A percentile compares a stretch with the other conserved stretches of the same genome.
Evolutionary conservation across 2,888 invertebrate species (phyloP).

Genomic region (Erebia palarica): DNA sequence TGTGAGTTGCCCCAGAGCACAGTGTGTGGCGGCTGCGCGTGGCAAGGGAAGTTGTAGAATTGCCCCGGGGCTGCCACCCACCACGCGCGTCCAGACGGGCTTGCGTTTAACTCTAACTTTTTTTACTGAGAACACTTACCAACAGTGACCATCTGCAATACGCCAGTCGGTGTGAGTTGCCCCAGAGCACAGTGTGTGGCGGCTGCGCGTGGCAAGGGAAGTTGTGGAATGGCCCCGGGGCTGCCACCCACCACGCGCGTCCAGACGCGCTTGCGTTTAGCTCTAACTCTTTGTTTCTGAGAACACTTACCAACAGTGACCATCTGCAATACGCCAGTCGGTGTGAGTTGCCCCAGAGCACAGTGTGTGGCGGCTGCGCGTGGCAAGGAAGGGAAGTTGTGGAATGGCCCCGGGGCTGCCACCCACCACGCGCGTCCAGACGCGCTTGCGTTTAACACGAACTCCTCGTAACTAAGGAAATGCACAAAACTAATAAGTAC

Average conservation of each 20-base stretch:
- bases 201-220: slow-evolving; percentile 85
- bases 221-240: slow-evolving; percentile 91
- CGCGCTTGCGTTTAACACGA: slow-evolving; percentile 80
- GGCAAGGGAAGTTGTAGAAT: slow-evolving; percentile 93
- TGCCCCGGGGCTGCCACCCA: slow-evolving; percentile 90
- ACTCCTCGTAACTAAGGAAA: slow-evolving; percentile 74
- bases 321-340: slow-evolving; percentile 91
- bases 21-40: too few species aligned
- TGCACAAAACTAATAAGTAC: background rate
- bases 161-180: slow-evolving; percentile 91
- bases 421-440: slow-evolving; percentile 87
- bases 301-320: slow-evolving; percentile 87
- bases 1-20: too few species aligned
- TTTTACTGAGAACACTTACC: slow-evolving; percentile 74
- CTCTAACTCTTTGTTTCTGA: slow-evolving; percentile 80
- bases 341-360: slow-evolving; percentile 92
- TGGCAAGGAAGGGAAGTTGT: slow-evolving; percentile 91
- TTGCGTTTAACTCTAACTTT: slow-evolving; percentile 78
- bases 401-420: slow-evolving; percentile 90
- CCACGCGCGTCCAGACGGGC: slow-evolving; percentile 82
- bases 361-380: slow-evolving; percentile 83
- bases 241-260: slow-evolving; percentile 88
- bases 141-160: slow-evolving; percentile 90
- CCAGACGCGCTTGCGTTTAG: slow-evolving; percentile 80
- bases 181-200: too few species aligned